phyloP scores from a whole-genome alignment of 2,888 invertebrate species.

The Leptogaster cylindrica region DNA sequence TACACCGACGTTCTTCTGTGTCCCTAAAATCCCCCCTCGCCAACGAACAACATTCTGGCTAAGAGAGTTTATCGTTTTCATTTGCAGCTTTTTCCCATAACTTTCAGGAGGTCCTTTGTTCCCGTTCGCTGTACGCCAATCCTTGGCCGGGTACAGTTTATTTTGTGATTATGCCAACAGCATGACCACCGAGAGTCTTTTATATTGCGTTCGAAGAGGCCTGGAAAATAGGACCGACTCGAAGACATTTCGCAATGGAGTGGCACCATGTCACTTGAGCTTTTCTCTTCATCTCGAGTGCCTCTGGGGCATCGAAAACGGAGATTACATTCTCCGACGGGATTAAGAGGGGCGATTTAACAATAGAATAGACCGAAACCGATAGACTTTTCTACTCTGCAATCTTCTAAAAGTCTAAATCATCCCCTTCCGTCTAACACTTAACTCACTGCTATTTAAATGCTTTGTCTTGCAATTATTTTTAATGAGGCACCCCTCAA shows the following conservation, averaged over 20 bases:
- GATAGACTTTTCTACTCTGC: not conserved
- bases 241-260: constrained; percentile 25
- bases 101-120: constrained; percentile 29
- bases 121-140: constrained; percentile 6
- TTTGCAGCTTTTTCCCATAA: constrained; percentile 40
- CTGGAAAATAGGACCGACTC: constrained; percentile 2
- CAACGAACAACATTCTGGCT: not conserved
- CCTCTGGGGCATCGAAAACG: constrained; percentile 29
- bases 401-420: not conserved
- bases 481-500: constrained; percentile 32
- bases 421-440: not conserved
- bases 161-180: constrained; percentile 39
- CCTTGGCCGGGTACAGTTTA: constrained; percentile 17
- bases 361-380: constrained; percentile 6
- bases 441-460: constrained; percentile 14
- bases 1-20: constrained; percentile 17
- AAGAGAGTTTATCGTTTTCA: constrained; percentile 37
- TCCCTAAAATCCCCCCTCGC: too few relatives aligned
- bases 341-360: constrained; percentile 22
- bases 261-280: constrained; percentile 36
- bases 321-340: constrained; percentile 15
- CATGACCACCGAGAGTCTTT: constrained; percentile 35
- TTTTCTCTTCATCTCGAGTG: constrained; percentile 4
- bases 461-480: constrained; percentile 40
- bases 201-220: constrained; percentile 7